Evolutionary conservation across 2,113 vertebrate species (phyloP).

Genomic region (Sapayoa aenigma): DNA sequence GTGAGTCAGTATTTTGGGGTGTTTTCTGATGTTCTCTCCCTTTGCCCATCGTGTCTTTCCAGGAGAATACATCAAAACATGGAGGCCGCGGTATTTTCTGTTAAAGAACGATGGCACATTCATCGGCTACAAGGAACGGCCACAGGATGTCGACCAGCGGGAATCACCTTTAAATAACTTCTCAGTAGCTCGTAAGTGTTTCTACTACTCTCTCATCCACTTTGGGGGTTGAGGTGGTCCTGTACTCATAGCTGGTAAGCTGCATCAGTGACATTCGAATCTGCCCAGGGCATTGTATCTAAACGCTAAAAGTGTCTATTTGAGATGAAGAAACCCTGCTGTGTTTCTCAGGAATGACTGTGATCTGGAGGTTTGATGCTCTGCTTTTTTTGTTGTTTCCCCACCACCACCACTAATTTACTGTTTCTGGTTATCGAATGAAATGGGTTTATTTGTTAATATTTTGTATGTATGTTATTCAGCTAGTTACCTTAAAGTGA

Average conservation of each 20-base stretch:
- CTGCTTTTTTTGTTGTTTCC: too few relatives aligned
- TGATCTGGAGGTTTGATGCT: neutral
- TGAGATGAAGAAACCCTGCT: neutral
- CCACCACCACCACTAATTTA: too few relatives aligned
- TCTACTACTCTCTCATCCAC: neutral
- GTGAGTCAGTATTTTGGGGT: neutral
- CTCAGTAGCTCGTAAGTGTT: constrained; percentile 94
- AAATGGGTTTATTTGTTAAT: neutral
- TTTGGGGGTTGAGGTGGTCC: neutral
- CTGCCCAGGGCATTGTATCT: neutral
- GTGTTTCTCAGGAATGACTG: neutral
- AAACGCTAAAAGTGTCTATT: neutral
- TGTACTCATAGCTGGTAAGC: neutral
- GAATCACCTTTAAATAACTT: constrained; percentile 98
- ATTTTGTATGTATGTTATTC: neutral
- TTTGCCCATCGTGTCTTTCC: neutral
- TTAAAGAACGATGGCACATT: constrained; percentile 95
- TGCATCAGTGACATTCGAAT: neutral
- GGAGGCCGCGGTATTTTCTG: constrained; percentile 95
- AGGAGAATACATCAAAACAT: constrained; percentile 99
- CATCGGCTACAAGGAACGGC: constrained; percentile 96
- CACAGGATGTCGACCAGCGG: constrained; percentile 92
- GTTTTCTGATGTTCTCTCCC: neutral
- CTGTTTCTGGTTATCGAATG: neutral
- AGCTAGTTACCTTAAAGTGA: neutral